These are phyloP conservation scores for Branchellion lobata DNA, from an alignment of 2,888 invertebrate species.

Conservation along the genomic window DNA sequence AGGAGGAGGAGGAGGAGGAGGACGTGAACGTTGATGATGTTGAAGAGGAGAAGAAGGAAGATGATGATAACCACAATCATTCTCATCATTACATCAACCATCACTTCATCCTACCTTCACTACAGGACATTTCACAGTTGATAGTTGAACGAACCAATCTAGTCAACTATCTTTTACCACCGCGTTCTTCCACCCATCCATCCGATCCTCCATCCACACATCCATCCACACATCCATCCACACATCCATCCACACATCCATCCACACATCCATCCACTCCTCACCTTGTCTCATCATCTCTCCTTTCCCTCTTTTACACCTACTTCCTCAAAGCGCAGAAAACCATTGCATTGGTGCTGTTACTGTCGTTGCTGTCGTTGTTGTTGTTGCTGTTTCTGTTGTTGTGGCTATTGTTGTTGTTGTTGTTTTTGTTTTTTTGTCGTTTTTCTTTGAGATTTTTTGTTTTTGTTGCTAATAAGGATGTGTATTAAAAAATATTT, in stretches of 20 bases:
- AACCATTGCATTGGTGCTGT: too few relatives aligned
- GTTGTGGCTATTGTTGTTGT: too few relatives aligned
- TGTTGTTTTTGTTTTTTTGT: too few relatives aligned
- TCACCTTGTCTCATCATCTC: too few relatives aligned
- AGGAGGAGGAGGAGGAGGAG: not conserved
- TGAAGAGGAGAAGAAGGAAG: too few relatives aligned
- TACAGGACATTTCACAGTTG: conserved; percentile 81
- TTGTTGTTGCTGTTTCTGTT: too few relatives aligned
- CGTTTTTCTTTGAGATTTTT: too few relatives aligned
- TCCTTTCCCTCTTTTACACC: not conserved
- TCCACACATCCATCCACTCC: too few relatives aligned
- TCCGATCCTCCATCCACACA: not conserved
- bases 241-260: not conserved
- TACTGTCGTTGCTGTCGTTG: too few relatives aligned
- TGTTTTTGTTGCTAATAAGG: too few relatives aligned
- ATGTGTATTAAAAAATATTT: too few relatives aligned
- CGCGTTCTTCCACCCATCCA: conserved; percentile 55
- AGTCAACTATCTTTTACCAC: conserved; percentile 78
- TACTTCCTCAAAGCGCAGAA: not conserved
- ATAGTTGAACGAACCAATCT: conserved; percentile 87
- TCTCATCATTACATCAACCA: not conserved
- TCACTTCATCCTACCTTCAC: not conserved
- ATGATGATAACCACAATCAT: too few relatives aligned
- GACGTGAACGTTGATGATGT: not conserved
- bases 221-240: not conserved